phyloP scores from a whole-genome alignment of 2,797 vertebrate genomes.

The Triplophysa bombifrons region DNA sequence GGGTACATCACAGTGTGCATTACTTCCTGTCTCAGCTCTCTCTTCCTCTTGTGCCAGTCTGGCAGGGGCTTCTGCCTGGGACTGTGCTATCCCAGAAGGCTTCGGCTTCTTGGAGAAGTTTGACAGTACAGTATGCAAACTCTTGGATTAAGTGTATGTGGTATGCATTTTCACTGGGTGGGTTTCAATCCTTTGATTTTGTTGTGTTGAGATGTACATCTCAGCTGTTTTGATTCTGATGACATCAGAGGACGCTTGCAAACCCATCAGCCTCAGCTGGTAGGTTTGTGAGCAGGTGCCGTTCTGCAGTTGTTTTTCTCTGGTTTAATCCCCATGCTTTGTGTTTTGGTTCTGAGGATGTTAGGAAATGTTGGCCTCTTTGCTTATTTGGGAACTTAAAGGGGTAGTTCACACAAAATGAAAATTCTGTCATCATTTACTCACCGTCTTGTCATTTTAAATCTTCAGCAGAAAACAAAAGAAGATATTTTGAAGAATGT shows the following conservation, averaged over 20 bases:
- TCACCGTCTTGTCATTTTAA: too few relatives aligned
- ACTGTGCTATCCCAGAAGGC: slow-evolving; percentile 5
- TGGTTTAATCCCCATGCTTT: not conserved
- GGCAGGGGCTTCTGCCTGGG: slow-evolving; percentile 20
- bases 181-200: not conserved
- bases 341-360: not conserved
- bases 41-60: slow-evolving; percentile 56
- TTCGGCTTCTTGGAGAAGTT: slow-evolving; percentile 1
- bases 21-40: slow-evolving; percentile 48
- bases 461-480: too few relatives aligned
- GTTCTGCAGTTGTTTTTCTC: not conserved
- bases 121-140: not conserved
- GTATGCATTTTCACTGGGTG: not conserved
- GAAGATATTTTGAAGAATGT: too few relatives aligned
- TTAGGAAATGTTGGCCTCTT: not conserved
- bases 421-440: too few relatives aligned
- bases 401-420: too few relatives aligned
- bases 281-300: not conserved
- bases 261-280: not conserved
- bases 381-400: not conserved
- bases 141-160: slow-evolving; percentile 12
- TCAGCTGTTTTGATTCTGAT: slow-evolving; percentile 3
- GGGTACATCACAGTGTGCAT: slow-evolving; percentile 43
- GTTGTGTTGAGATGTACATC: not conserved
- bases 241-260: not conserved